Evolutionary conservation across 1,140 invertebrate species (phyloP).

Genomic region (Aphis craccivora): DNA sequence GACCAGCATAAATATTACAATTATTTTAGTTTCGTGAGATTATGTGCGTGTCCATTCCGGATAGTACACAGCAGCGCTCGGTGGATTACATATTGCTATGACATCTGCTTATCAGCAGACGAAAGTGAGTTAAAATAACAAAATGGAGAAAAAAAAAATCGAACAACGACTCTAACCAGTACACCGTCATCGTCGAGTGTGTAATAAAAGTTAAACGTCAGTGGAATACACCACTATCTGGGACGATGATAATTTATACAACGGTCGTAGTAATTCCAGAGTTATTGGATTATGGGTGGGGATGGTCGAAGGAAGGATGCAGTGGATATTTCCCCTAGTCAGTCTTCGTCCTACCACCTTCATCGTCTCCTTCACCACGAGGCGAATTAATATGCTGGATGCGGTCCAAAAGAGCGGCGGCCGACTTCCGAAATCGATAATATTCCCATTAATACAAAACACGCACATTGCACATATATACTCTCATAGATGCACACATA

Average conservation of each 20-base stretch:
- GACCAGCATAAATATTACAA: neutral
- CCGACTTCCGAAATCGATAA: conserved; percentile 51
- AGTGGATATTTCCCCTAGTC: neutral
- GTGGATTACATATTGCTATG: neutral
- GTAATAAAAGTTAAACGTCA: conserved; percentile 37
- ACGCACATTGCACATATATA: neutral
- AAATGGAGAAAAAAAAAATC: neutral
- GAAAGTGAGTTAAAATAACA: no score
- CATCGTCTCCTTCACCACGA: neutral
- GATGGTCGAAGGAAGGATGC: neutral
- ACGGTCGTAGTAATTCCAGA: neutral
- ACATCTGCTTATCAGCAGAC: neutral
- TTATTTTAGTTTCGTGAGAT: neutral
- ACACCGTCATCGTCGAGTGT: neutral
- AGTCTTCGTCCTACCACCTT: neutral
- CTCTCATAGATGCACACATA: neutral
- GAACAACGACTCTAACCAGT: neutral
- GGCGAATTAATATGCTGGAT: conserved; percentile 56
- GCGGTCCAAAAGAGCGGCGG: conserved; percentile 39
- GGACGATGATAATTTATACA: conserved; percentile 25
- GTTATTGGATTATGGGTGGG: neutral
- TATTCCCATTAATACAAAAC: conserved; percentile 45
- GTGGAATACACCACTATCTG: neutral
- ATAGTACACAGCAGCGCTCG: neutral
- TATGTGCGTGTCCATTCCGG: neutral